A percentile compares a stretch with the other conserved stretches of the same genome.
These are phyloP conservation scores for Bruchidius siliquastri DNA, from an alignment of 2,888 invertebrate genomes.

Conservation along the genomic window DNA sequence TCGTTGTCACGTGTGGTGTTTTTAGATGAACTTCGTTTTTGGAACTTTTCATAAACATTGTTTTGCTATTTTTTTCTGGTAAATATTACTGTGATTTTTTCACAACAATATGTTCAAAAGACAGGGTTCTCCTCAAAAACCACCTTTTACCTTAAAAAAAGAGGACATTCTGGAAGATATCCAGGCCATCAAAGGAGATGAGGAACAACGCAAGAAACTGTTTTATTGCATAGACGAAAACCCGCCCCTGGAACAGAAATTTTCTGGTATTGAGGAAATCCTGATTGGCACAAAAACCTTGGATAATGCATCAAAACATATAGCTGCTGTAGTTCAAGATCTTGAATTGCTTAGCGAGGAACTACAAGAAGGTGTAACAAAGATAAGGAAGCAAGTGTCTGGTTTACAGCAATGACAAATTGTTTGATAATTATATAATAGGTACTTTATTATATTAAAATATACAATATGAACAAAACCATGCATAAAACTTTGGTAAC, in stretches of 20 bases:
- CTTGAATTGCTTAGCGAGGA: conserved; percentile 22
- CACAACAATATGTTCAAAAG: conserved; percentile 31
- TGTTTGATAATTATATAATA: not conserved
- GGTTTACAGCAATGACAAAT: not conserved
- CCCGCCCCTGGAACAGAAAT: conserved; percentile 30
- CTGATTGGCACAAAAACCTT: conserved; percentile 32
- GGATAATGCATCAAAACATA: conserved; percentile 25
- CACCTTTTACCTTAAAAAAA: conserved; percentile 21
- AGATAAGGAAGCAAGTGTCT: conserved; percentile 14
- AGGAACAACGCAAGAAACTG: conserved; percentile 31
- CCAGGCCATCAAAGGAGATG: conserved; percentile 23
- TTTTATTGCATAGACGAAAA: conserved; percentile 34
- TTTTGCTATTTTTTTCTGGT: too few species aligned
- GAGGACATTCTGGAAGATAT: conserved; percentile 33
- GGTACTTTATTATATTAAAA: not conserved
- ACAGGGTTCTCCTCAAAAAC: conserved; percentile 19
- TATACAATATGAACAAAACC: not conserved
- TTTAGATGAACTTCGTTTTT: too few species aligned
- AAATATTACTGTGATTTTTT: too few species aligned
- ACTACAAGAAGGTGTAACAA: conserved; percentile 19
- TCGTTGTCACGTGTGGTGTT: too few species aligned
- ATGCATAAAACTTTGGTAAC: not conserved
- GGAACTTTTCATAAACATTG: too few species aligned
- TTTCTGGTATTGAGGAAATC: conserved; percentile 34
- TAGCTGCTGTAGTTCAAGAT: conserved; percentile 20